These are phyloP conservation scores for Lipophrys pholis DNA, from an alignment of 2,113 vertebrate species.

Conservation along the genomic window DNA sequence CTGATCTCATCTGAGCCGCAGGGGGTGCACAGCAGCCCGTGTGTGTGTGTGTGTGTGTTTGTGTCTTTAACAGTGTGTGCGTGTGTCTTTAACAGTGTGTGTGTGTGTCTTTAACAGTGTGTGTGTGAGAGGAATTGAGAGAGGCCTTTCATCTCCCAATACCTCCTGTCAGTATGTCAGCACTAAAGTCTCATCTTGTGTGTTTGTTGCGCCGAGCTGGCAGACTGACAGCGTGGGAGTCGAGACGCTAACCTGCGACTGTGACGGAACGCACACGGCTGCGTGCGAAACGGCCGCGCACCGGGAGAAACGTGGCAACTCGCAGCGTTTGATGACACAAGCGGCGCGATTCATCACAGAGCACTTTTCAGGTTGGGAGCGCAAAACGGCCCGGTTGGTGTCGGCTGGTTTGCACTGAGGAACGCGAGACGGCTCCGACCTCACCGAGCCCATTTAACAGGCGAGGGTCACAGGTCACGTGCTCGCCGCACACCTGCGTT, in stretches of 20 bases:
- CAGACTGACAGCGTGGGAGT: conserved; percentile 44
- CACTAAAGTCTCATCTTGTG: conserved; percentile 31
- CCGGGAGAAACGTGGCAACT: no score
- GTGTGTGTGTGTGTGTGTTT: no score
- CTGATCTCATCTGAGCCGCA: conserved; percentile 67
- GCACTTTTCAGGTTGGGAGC: not conserved
- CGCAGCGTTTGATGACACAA: no score
- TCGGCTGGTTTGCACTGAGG: not conserved
- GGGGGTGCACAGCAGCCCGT: conserved; percentile 48
- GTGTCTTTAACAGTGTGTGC: no score
- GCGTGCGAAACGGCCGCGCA: no score
- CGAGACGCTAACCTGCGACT: not conserved
- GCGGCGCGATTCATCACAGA: not conserved
- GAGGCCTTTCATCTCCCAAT: conserved; percentile 63
- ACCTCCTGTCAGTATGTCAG: conserved; percentile 60
- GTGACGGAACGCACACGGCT: no score
- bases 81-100: conserved; percentile 30
- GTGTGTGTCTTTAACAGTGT: conserved; percentile 27
- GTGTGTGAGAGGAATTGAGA: conserved; percentile 12
- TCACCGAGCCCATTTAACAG: conserved; percentile 31
- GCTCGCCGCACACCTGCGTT: no score
- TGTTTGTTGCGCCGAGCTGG: conserved; percentile 34
- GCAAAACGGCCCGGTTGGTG: not conserved
- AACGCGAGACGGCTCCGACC: conserved; percentile 4
- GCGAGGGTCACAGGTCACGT: not conserved